Percentiles rank a stretch among this genome's conserved stretches.
Evolutionary conservation across 2,888 invertebrate species (phyloP).

Genomic region (Troides aeacus): DNA sequence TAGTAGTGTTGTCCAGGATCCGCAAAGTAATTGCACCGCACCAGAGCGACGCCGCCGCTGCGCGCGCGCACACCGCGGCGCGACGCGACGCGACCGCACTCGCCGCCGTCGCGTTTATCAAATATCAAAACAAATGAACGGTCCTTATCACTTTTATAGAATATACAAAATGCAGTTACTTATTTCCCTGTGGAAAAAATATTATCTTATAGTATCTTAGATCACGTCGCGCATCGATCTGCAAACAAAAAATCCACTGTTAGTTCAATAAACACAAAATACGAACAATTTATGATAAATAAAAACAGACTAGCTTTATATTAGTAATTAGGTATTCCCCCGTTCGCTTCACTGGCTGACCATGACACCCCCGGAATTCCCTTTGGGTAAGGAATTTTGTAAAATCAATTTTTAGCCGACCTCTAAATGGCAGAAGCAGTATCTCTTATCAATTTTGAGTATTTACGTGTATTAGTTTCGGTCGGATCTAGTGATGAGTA

Average conservation of each 20-base stretch:
- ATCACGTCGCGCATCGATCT: conserved; percentile 80
- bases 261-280: neutral
- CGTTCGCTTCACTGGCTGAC: too few species aligned
- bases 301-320: too few species aligned
- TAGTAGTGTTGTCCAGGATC: conserved; percentile 73
- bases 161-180: conserved; percentile 82
- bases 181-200: conserved; percentile 81
- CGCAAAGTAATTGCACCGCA: conserved; percentile 75
- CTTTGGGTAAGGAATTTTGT: too few species aligned
- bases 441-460: too few species aligned
- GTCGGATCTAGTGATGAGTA: too few species aligned
- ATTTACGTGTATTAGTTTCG: too few species aligned
- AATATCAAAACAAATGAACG: conserved; percentile 79
- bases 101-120: conserved; percentile 73
- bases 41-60: conserved; percentile 60
- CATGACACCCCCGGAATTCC: too few species aligned
- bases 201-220: conserved; percentile 81
- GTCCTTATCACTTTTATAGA: conserved; percentile 80
- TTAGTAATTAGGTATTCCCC: too few species aligned
- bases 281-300: too few species aligned
- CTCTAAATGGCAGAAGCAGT: too few species aligned
- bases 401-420: too few species aligned
- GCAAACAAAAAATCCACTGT: conserved; percentile 49
- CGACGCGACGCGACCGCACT: too few species aligned
- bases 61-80: conserved; percentile 67